Evolutionary conservation across 1,140 invertebrate species (phyloP), one percentile per base, ranked within the genome.

Genomic region (Drosophila melanogaster): DNA sequence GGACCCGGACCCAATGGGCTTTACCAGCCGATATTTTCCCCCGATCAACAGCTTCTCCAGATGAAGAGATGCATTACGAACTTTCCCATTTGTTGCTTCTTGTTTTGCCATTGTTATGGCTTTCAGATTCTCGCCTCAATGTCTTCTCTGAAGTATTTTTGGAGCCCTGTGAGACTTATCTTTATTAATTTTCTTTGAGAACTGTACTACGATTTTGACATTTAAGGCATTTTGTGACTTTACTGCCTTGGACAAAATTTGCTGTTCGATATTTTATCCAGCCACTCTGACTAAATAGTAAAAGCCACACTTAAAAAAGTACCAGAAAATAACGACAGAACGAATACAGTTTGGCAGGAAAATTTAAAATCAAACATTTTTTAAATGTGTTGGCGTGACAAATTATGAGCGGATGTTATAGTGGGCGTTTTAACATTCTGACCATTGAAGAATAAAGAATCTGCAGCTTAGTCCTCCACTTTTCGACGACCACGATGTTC

Each of bases 1-100:
- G 38, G 98, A 99, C 64, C 98, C 98, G 92, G 97, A 98, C 71
- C 98, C 98, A 93, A 99, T 99, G 94, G 99, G 98, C 91, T 97
- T 95, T 78, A 98, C 97, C 69, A 99, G 94, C 90, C 98, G 95
- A 93, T 98, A 99, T 93, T 98, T 98, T 93, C 98, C 98, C 85
- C 98, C 98, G 86, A 99, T 33, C 17, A 89, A n/a, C 7, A 61
- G 71, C 44, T 87, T 87, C 26, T 87, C 79, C 44, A 87, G 30
- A 7, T 56, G 24, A 38, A 78, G 12, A 10, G 84, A 50, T 0
- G 79, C 12, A 10, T 75, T 62, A 7, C 64, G 72, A 1, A 47
- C 40, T 14, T 46, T 44, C 22, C 43, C 37, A 11, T 37, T 19
- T 11, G 14, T 7, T 19, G 10, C 2, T 1, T 1, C 14, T 8